A percentile compares a stretch with the other conserved stretches of the same genome.
phyloP scores from a whole-genome alignment of 2,113 vertebrate genomes.

The Melanerpes formicivorus region DNA sequence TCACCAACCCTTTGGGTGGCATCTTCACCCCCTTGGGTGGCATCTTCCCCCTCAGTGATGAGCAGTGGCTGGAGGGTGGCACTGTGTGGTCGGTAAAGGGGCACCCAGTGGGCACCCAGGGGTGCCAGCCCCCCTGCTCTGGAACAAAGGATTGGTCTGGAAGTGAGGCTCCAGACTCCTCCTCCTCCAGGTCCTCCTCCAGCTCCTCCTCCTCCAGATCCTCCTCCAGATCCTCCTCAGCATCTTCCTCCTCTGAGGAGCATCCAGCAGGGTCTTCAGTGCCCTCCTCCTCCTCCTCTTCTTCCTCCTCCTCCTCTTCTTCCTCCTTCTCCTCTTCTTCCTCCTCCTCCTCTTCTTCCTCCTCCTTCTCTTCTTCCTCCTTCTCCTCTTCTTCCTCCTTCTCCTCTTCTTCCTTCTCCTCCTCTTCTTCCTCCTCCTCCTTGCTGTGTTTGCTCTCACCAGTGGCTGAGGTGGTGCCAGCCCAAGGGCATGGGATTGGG shows the following conservation, averaged over 20 bases:
- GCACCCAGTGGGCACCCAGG: background rate
- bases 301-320: background rate
- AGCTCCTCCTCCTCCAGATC: too few species aligned
- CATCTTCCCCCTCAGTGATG: background rate
- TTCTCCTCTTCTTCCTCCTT: background rate
- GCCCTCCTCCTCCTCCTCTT: background rate
- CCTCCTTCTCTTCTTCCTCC: background rate
- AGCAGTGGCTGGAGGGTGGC: background rate
- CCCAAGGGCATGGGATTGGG: too few species aligned
- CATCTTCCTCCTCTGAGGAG: background rate
- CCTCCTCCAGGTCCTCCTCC: background rate
- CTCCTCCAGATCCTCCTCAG: background rate
- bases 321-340: too few species aligned
- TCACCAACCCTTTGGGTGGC: too few species aligned
- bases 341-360: background rate
- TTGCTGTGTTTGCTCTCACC: too few species aligned
- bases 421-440: background rate
- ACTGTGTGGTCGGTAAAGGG: background rate
- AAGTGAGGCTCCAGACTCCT: background rate
- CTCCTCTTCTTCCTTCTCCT: background rate
- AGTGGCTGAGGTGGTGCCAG: background rate
- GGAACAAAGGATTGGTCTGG: slow-evolving; percentile 9
- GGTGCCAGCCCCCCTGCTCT: background rate
- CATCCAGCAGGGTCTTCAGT: background rate
- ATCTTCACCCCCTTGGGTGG: too few species aligned